phyloP scores from a whole-genome alignment of 2,888 invertebrate species.

The Limnephilus rhombicus region DNA sequence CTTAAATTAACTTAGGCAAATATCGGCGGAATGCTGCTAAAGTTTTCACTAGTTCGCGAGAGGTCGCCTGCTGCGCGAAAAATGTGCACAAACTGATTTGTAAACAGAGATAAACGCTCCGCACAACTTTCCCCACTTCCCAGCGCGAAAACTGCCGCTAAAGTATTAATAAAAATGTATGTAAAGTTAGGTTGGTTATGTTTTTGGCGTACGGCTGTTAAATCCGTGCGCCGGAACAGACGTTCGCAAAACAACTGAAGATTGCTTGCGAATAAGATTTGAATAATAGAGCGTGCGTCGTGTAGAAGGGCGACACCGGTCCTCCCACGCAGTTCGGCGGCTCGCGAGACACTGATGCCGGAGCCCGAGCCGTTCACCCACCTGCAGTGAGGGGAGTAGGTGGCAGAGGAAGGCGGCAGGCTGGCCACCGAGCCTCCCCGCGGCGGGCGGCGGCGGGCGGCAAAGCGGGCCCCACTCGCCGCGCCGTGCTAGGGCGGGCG shows the following conservation, averaged over 20 bases:
- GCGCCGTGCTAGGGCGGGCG: neutral
- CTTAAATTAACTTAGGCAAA: neutral
- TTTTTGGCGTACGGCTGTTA: neutral
- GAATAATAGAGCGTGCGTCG: conserved; percentile 36
- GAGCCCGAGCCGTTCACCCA: conserved; percentile 45
- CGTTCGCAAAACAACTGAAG: conserved; percentile 36
- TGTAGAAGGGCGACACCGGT: conserved; percentile 57
- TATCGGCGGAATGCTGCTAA: neutral
- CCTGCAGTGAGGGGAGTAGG: conserved; percentile 30
- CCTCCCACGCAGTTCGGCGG: conserved; percentile 61
- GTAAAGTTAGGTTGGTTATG: neutral
- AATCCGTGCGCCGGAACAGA: conserved; percentile 18
- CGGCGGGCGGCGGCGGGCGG: conserved; percentile 14
- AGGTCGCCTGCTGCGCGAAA: conserved; percentile 15
- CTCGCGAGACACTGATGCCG: conserved; percentile 59
- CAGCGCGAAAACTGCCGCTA: conserved; percentile 28
- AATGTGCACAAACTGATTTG: conserved; percentile 25
- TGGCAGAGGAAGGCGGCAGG: neutral
- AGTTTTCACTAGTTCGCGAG: conserved; percentile 18
- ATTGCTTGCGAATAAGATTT: conserved; percentile 26
- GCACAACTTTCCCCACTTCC: conserved; percentile 20
- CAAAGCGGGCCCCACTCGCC: neutral
- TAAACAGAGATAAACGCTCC: conserved; percentile 28
- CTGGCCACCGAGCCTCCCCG: conserved; percentile 19
- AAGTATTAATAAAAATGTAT: neutral